These are phyloP conservation scores for Myopa testacea DNA, from an alignment of 2,888 invertebrate species.

Conservation along the genomic window DNA sequence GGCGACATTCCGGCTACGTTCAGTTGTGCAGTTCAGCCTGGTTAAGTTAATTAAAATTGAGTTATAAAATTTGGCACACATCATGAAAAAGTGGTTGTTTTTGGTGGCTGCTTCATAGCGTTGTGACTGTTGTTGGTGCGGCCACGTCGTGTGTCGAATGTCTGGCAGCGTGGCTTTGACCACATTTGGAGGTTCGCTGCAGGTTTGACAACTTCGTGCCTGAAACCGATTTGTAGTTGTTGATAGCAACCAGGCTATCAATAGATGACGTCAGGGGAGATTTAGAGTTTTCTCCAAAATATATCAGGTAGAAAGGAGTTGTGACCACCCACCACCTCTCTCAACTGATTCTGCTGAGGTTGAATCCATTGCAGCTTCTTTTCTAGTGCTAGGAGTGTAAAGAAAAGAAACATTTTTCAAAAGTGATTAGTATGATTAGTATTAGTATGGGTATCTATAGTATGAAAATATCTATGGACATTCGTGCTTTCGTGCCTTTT, in stretches of 20 bases:
- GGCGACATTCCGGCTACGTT: slow-evolving; percentile 6
- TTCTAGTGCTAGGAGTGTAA: too few relatives aligned
- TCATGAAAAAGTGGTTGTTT: neutral
- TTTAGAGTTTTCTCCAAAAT: too few relatives aligned
- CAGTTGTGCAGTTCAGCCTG: slow-evolving; percentile 7
- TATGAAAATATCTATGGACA: too few relatives aligned
- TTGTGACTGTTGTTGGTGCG: neutral
- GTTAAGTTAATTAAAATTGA: slow-evolving; percentile 15
- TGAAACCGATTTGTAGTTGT: neutral
- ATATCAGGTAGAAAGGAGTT: too few relatives aligned
- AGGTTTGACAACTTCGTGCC: slow-evolving; percentile 12
- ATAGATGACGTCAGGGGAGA: too few relatives aligned
- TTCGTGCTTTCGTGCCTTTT: too few relatives aligned
- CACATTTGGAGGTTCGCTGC: slow-evolving; percentile 16
- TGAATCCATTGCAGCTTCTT: too few relatives aligned
- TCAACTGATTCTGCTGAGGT: too few relatives aligned
- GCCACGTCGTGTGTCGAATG: neutral
- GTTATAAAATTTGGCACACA: slow-evolving; percentile 9
- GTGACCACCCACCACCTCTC: too few relatives aligned
- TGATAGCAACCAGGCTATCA: neutral
- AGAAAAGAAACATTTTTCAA: too few relatives aligned
- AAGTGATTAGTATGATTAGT: too few relatives aligned
- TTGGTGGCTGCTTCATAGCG: neutral
- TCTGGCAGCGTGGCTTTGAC: neutral
- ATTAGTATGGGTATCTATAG: too few relatives aligned